These are phyloP conservation scores for Gymnocheta viridis DNA, from an alignment of 2,888 invertebrate species.

Conservation along the genomic window DNA sequence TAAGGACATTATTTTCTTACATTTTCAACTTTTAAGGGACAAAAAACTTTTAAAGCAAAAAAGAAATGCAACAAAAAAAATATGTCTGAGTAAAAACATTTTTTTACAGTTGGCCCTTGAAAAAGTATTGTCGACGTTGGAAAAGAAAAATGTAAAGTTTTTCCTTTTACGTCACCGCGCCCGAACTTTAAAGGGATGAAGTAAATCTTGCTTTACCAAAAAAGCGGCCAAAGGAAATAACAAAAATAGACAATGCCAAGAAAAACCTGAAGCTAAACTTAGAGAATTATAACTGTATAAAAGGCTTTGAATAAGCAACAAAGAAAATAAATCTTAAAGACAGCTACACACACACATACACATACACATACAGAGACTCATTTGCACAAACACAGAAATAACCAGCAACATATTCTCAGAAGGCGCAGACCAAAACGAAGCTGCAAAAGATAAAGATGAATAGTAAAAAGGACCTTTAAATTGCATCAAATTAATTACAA, in stretches of 20 bases:
- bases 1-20: constrained; percentile 31
- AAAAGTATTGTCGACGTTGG: constrained; percentile 1
- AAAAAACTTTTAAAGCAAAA: background rate
- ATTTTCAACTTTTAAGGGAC: background rate
- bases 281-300: constrained; percentile 61
- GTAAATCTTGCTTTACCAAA: constrained; percentile 38
- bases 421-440: constrained; percentile 15
- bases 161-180: background rate
- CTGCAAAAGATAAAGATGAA: constrained; percentile 39
- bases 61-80: constrained; percentile 1
- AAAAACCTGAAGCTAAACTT: constrained; percentile 46
- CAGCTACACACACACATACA: background rate
- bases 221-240: constrained; percentile 22
- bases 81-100: background rate
- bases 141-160: background rate
- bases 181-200: constrained; percentile 44
- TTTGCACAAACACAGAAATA: background rate
- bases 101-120: constrained; percentile 36
- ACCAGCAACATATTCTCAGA: background rate
- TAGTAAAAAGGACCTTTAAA: constrained; percentile 64
- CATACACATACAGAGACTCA: background rate
- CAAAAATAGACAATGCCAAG: constrained; percentile 40
- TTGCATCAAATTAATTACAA: constrained; percentile 69
- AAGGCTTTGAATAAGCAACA: constrained; percentile 52
- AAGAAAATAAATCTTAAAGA: constrained; percentile 53